Base-by-base conservation (phyloP, 2,888 invertebrate species). In the Drosophila formosana region DNA sequence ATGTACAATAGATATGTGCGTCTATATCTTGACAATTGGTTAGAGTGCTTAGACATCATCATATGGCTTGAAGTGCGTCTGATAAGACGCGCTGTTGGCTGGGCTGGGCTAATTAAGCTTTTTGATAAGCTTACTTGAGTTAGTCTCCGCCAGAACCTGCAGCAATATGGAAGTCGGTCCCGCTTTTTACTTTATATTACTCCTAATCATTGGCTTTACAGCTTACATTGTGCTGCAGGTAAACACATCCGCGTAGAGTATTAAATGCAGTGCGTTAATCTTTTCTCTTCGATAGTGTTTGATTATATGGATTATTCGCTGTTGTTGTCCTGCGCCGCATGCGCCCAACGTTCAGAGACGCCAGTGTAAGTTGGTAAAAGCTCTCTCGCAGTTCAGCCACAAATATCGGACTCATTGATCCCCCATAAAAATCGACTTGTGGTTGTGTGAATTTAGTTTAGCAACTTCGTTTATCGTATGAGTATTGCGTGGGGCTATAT, bases 141-240 rank as follows among this genome's bases (percentile, higher is more conserved):
- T 71, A 82, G 82, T 82, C 81, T 80, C 46, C 26, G 61, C 39
- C 50, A 43, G 76, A 61, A 67, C 68, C 58, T 49, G 64, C 53
- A 62, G 66, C 78, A 66, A 69, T 47, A 82, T 82, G 82, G 86
- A 64, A 32, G 66, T 43, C 37, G 45, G 53, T 39, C 50, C 78
- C 37, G 8, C 70, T 18, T 46, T 63, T 3, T 64, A 64, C 3
- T 78, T 76, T 26, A 1, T 73, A 9, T 2, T 67, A 11, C 58
- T 80, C 4, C 46, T 85, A 25, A 49, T 78, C 1, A 49, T 82
- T 28, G 78, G 86, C 34, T 57, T 85, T 6, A 1, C 41, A n/a
- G 47, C 75, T 13, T 82, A 80, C 52, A 7, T 66, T 1, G 47
- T 69, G 30, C 43, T 82, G 23, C 82, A 82, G 82, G 82, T 82